Evolutionary conservation across 2,888 invertebrate species (phyloP).

Genomic region (Apocheima hispidaria): DNA sequence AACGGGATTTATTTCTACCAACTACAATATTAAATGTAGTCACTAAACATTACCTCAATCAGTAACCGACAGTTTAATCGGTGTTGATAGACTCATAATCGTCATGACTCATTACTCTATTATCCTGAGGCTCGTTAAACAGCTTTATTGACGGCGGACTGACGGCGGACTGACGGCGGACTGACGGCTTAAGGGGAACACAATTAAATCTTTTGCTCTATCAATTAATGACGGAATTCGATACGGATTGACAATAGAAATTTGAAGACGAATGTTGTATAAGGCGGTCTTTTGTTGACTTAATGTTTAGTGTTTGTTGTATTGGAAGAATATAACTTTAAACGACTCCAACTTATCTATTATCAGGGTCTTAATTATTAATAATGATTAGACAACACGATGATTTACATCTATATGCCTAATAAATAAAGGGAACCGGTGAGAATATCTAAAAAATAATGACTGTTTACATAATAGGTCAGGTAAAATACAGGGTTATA

Average conservation of each 20-base stretch:
- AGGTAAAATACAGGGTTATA: no score
- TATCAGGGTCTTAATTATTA: conserved; percentile 4
- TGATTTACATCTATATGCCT: neutral
- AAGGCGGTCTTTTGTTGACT: conserved; percentile 43
- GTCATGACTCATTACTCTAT: conserved; percentile 52
- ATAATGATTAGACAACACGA: neutral
- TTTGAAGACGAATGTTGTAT: conserved; percentile 31
- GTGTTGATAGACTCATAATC: conserved; percentile 43
- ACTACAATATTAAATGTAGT: neutral
- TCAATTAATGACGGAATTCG: conserved; percentile 60
- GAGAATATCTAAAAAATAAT: no score
- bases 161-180: conserved; percentile 42
- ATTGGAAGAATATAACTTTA: conserved; percentile 11
- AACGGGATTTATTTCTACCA: neutral
- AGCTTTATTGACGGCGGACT: conserved; percentile 41
- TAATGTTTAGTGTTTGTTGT: conserved; percentile 50
- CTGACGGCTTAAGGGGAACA: conserved; percentile 56
- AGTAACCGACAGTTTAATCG: conserved; percentile 25
- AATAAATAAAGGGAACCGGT: neutral
- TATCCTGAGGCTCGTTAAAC: conserved; percentile 34
- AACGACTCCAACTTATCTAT: conserved; percentile 1
- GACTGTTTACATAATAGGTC: no score
- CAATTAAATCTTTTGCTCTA: conserved; percentile 59
- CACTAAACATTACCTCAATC: conserved; percentile 23
- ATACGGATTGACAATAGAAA: conserved; percentile 45